Percentiles rank a stretch among this genome's conserved stretches.
phyloP scores from a whole-genome alignment of 1,140 invertebrate species.

The Phymorhynchus buccinoides region DNA sequence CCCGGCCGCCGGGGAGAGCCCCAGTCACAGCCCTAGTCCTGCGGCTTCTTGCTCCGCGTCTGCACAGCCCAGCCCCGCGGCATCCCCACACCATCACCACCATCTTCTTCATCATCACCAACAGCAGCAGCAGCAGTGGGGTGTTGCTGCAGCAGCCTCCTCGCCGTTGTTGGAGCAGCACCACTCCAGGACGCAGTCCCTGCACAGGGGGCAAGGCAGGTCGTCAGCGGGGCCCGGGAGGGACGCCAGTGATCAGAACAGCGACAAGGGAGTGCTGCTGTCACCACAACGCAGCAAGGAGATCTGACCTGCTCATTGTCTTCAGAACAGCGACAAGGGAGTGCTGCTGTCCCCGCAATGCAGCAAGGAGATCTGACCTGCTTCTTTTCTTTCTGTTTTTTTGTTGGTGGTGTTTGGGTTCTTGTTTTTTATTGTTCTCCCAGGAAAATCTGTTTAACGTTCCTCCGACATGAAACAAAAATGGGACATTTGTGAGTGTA shows the following conservation, averaged over 20 bases:
- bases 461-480: too few species aligned
- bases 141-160: not conserved
- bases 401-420: too few species aligned
- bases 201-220: conserved; percentile 14
- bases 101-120: not conserved
- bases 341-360: too few species aligned
- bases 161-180: not conserved
- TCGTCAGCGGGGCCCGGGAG: not conserved
- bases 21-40: not conserved
- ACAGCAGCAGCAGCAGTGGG: not conserved
- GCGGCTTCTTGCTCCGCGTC: not conserved
- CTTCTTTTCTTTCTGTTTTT: too few species aligned
- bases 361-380: too few species aligned
- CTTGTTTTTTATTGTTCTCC: too few species aligned
- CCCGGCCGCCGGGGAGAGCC: not conserved
- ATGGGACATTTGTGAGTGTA: too few species aligned
- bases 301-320: too few species aligned
- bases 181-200: conserved; percentile 31
- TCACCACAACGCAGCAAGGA: conserved; percentile 28
- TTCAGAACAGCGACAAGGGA: too few species aligned
- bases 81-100: not conserved
- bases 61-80: not conserved
- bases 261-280: not conserved
- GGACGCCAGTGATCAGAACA: not conserved
- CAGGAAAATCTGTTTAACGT: too few species aligned